Evolutionary conservation across 2,113 vertebrate species (phyloP).

Genomic region (Vidua macroura): DNA sequence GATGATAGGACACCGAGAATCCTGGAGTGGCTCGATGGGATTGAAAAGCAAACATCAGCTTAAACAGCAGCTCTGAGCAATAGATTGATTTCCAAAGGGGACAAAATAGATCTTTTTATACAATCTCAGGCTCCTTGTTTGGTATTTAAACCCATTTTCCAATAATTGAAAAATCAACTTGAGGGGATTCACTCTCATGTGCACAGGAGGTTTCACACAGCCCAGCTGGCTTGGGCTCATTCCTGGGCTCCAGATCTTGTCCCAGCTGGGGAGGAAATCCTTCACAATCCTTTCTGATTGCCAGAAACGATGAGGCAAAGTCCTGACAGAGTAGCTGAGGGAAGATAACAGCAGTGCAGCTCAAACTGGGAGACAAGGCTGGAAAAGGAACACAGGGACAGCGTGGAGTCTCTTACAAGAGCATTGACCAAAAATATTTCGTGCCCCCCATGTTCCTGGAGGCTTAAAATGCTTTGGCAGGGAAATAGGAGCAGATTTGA

Average conservation of each 20-base stretch:
- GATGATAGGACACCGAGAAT: rapidly evolving
- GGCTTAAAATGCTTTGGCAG: neutral
- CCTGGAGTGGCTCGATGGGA: neutral
- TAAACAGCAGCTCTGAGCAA: neutral
- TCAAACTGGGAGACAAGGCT: neutral
- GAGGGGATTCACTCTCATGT: neutral
- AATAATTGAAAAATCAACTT: neutral
- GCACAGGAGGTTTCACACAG: neutral
- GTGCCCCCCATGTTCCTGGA: neutral
- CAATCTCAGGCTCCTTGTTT: neutral
- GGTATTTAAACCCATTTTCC: neutral
- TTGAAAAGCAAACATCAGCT: neutral
- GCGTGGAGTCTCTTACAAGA: rapidly evolving
- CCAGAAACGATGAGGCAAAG: neutral
- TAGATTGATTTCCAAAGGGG: neutral
- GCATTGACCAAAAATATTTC: neutral
- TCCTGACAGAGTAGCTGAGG: neutral
- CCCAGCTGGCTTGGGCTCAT: neutral
- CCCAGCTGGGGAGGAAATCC: constrained; percentile 34
- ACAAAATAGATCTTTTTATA: neutral
- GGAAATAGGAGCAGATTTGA: neutral
- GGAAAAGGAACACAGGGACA: neutral
- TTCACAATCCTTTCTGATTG: constrained; percentile 4
- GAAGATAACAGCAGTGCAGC: neutral
- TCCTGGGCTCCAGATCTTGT: neutral